Evolutionary conservation across 2,888 invertebrate genomes (phyloP).

Genomic region (Cheilosia variabilis): DNA sequence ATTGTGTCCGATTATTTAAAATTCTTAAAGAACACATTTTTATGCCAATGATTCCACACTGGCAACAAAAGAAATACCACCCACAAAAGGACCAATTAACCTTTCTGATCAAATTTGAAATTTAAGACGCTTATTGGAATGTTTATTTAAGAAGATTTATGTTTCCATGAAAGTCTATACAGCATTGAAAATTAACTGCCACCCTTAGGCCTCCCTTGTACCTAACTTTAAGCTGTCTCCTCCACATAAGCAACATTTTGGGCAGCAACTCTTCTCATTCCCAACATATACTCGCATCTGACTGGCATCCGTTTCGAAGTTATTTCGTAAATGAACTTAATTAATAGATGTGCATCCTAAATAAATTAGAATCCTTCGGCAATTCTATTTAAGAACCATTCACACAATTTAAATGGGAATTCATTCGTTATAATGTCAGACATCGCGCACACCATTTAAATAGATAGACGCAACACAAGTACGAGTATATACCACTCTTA

Average conservation of each 20-base stretch:
- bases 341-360: conserved; percentile 70
- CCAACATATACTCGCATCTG: background rate
- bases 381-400: conserved; percentile 66
- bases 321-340: conserved; percentile 69
- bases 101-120: no score
- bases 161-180: no score
- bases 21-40: no score
- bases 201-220: background rate
- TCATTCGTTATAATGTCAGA: conserved; percentile 72
- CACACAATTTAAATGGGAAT: conserved; percentile 66
- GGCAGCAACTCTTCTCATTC: background rate
- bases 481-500: background rate
- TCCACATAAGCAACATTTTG: background rate
- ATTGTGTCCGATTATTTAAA: no score
- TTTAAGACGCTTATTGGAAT: no score
- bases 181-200: background rate
- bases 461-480: conserved; percentile 27
- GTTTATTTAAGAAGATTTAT: no score
- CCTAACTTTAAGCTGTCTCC: background rate
- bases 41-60: no score
- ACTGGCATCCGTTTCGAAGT: conserved; percentile 37
- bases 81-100: no score
- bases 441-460: background rate
- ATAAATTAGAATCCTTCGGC: conserved; percentile 67
- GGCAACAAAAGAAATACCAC: no score